These are phyloP conservation scores for Acrossocheilus fasciatus DNA, from an alignment of 2,797 vertebrate species.

Conservation along the genomic window DNA sequence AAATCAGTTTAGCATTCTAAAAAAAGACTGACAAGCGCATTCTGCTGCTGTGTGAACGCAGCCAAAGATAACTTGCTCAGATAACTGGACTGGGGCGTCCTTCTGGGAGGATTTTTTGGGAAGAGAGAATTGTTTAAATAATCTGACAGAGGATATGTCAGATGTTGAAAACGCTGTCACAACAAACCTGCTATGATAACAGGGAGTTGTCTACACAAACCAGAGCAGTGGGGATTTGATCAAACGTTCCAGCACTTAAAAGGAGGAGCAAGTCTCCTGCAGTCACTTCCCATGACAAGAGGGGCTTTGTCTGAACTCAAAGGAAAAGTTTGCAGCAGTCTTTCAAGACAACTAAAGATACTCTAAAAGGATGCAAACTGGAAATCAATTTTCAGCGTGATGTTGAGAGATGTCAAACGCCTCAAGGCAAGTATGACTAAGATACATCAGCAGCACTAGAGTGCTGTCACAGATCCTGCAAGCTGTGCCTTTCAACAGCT, in stretches of 20 bases:
- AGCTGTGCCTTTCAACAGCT: not conserved
- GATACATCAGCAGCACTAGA: slow-evolving; percentile 15
- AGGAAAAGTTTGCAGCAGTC: slow-evolving; percentile 34
- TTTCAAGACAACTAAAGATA: slow-evolving; percentile 24
- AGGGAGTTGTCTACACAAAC: slow-evolving; percentile 57
- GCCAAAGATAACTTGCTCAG: slow-evolving; percentile 61
- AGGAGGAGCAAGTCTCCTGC: slow-evolving; percentile 45
- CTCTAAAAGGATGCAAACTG: slow-evolving; percentile 38
- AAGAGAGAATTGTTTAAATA: slow-evolving; percentile 64
- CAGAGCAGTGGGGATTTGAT: slow-evolving; percentile 50
- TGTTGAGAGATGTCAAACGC: slow-evolving; percentile 52
- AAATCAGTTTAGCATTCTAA: slow-evolving; percentile 6
- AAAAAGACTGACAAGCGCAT: slow-evolving; percentile 11
- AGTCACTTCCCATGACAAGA: slow-evolving; percentile 59
- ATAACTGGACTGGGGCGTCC: slow-evolving; percentile 68
- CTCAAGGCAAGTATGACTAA: slow-evolving; percentile 48
- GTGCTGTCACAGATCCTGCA: slow-evolving; percentile 34
- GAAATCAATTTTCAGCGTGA: slow-evolving; percentile 46
- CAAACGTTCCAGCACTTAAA: slow-evolving; percentile 43
- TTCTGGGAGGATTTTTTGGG: slow-evolving; percentile 62
- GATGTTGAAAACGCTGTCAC: slow-evolving; percentile 64
- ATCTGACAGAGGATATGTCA: slow-evolving; percentile 75
- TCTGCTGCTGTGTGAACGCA: not conserved
- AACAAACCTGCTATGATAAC: slow-evolving; percentile 67
- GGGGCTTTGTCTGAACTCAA: slow-evolving; percentile 37